phyloP scores from a whole-genome alignment of 2,113 vertebrate species.

The Nyctereutes procyonoides region DNA sequence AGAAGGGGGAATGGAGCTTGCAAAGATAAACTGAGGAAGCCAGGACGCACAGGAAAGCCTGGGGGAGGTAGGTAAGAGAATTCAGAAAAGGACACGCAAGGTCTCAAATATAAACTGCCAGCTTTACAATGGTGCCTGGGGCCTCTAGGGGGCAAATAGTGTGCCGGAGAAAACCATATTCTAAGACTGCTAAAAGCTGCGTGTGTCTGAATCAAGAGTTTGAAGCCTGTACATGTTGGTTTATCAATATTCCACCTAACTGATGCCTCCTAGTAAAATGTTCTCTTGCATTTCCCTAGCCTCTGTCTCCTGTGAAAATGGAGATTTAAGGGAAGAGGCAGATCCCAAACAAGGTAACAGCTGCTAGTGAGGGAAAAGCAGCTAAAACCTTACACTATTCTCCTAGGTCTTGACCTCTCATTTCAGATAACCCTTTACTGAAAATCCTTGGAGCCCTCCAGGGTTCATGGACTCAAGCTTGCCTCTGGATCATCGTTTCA shows the following conservation, averaged over 20 bases:
- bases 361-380: background rate
- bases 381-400: background rate
- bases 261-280: background rate
- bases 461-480: background rate
- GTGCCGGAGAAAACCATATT: background rate
- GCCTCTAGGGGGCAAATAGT: background rate
- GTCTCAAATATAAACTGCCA: background rate
- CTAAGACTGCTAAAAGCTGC: background rate
- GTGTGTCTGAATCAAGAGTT: background rate
- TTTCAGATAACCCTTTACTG: background rate
- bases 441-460: background rate
- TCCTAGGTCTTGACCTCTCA: background rate
- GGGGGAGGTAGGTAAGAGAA: background rate
- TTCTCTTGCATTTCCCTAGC: background rate
- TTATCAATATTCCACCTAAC: background rate
- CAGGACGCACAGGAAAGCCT: background rate
- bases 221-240: background rate
- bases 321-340: background rate
- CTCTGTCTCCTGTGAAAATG: background rate
- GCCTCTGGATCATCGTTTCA: background rate
- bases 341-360: background rate
- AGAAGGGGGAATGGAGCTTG: background rate
- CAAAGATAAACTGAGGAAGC: background rate
- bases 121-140: background rate
- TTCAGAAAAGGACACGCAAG: background rate